Base-by-base conservation (phyloP, 1,140 invertebrate genomes). In the Hydropsyche tenuis region DNA sequence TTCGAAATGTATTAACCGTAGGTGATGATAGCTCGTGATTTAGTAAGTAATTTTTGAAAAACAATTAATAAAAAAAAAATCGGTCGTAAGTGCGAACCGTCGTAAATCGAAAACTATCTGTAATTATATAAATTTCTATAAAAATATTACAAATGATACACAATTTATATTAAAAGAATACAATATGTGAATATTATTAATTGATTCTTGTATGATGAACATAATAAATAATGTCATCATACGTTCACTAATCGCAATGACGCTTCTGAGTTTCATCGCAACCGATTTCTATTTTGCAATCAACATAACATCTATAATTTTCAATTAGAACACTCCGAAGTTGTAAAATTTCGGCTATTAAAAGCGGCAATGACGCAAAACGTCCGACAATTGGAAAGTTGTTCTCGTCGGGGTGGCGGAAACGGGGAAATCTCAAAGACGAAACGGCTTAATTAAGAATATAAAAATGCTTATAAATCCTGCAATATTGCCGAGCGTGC, bases 401-500 rank as follows among this genome's bases (percentile, higher is more conserved):
- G 73, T 3, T 37, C 30, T 37, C 30, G 63, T 11, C 23, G 16
- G 30, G 27, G 73, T 25, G 51, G 51, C 27, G 7, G 45, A 71
- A 73, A 45, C 56, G 75, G 22, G 66, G 60, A 73, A 46, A 73
- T 63, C 63, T 69, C 45, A 37, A 37, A 63, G 43, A 73, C 30
- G 46, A 42, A 72, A 74, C 63, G 69, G 56, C 75, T 76, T 76
- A 76, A 76, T 76, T 76, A 76, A 76, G 72, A 76, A 73, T 76
- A 76, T 76, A 76, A 76, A 76, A 76, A 76, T 74, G 72, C 68
- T 69, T 73, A 76, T 76, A 76, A 76, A 76, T 76, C 73, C 72
- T 63, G 64, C 48, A 48, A 51, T 73, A 65, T 64, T 73, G 46
- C 63, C 30, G 65, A 62, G 45, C 48, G 75, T 68, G 70, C 74